Percentiles rank a stretch among this genome's conserved stretches.
These are phyloP conservation scores for Apamea crenata DNA, from an alignment of 2,888 invertebrate species.

Conservation along the genomic window DNA sequence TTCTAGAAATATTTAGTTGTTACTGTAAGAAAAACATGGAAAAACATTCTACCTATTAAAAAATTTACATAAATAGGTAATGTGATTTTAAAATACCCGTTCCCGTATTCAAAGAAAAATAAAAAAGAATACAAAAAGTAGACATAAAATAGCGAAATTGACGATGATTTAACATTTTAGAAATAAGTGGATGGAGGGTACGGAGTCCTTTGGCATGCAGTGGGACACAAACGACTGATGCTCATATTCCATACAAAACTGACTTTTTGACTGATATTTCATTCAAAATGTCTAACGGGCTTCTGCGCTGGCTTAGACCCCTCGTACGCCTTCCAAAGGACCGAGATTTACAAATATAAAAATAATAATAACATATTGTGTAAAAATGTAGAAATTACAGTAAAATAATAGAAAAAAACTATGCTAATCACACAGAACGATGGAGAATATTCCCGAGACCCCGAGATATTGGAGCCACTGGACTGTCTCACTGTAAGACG, in stretches of 20 bases:
- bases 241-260: no score
- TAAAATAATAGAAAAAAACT: constrained; percentile 45
- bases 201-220: no score
- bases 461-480: constrained; percentile 73
- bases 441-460: constrained; percentile 77
- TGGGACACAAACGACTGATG: neutral
- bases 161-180: neutral
- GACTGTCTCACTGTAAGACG: constrained; percentile 77
- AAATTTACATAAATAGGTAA: neutral
- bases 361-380: neutral
- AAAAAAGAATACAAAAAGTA: neutral
- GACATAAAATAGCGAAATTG: neutral
- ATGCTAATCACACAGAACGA: constrained; percentile 81
- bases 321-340: neutral
- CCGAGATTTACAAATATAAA: neutral
- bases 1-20: constrained; percentile 21
- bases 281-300: no score
- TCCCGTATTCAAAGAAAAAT: neutral
- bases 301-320: neutral
- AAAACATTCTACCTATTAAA: neutral
- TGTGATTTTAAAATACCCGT: neutral
- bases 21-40: neutral
- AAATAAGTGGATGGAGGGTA: neutral
- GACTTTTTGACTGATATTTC: no score
- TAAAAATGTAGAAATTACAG: neutral